A percentile compares a stretch with the other conserved stretches of the same genome.
phyloP scores from a whole-genome alignment of 2,113 vertebrate genomes.

The Stigmatopora argus region DNA sequence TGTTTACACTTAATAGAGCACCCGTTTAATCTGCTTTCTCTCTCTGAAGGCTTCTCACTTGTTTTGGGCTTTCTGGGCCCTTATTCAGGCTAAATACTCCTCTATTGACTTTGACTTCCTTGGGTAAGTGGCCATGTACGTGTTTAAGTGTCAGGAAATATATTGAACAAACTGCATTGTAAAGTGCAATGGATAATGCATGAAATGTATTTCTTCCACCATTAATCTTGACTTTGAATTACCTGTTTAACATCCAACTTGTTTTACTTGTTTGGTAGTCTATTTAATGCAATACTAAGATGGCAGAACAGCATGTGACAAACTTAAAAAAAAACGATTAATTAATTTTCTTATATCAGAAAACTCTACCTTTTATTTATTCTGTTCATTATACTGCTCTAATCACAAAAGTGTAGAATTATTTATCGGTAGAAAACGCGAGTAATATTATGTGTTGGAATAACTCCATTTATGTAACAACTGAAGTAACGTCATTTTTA shows the following conservation, averaged over 20 bases:
- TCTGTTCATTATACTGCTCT: too few relatives aligned
- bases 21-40: constrained; percentile 2
- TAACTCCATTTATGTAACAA: neutral
- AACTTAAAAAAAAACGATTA: neutral
- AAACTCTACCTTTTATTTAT: too few relatives aligned
- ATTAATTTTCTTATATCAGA: neutral
- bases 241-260: neutral
- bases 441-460: neutral
- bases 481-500: too few relatives aligned
- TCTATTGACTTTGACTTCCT: constrained; percentile 94
- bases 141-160: neutral
- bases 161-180: neutral
- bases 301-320: neutral
- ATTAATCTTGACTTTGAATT: too few relatives aligned
- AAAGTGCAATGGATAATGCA: too few relatives aligned
- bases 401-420: too few relatives aligned
- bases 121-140: constrained; percentile 69
- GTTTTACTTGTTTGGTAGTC: neutral
- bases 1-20: neutral
- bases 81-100: constrained; percentile 95
- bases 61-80: constrained; percentile 95
- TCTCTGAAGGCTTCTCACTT: constrained; percentile 87
- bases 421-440: too few relatives aligned
- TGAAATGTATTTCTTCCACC: neutral
- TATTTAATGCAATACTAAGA: too few relatives aligned